Evolutionary conservation across 2,113 vertebrate genomes (phyloP), one percentile per base, ranked within the genome.

Genomic region (Cyprinodon variegatus): DNA sequence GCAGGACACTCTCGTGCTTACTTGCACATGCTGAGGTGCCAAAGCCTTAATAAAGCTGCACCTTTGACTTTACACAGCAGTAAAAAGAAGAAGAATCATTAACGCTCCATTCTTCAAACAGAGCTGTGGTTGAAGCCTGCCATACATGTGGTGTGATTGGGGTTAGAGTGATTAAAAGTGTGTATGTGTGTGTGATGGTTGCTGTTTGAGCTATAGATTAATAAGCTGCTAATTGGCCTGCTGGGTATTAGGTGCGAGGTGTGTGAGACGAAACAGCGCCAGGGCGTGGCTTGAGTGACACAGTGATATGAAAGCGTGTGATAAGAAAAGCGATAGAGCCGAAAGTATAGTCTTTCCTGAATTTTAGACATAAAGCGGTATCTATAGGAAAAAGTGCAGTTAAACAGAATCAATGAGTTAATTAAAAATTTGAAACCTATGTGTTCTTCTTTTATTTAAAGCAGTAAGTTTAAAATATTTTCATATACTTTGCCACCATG

Each of bases 191-290:
- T 66, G 29, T 76, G 40, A 79, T 75, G 61, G 77, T 85, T 93
- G 88, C 79, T 91, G 83, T 91, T 92, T 85, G 76, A 81, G 87
- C 86, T 82, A 81, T 65, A 78, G 77, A 93, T 92, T 93, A 93
- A 93, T 91, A 89, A 74, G 64, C 87, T 89, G 90, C 87, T 94
- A 93, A 94, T 93, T 93, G 90, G 91, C 84, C 90, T 90, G 86
- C 83, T 87, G 90, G 85, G 91, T 89, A 86, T 87, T 86, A 72
- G 63, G 85, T 86, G 88, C 81, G 88, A 82, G 80, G 75, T 72
- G 80, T 86, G 70, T 67, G 78, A 80, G 84, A 79, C n/a, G 76
- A 86, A 81, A 53, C 85, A 83, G 79, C 37, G 14, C 68, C 39
- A 77, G 81, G 82, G 88, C 63, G 83, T 77, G 78, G 68, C 63